A percentile compares a stretch with the other conserved stretches of the same genome.
phyloP scores from a whole-genome alignment of 2,113 vertebrate species.

The Silurus asotus region DNA sequence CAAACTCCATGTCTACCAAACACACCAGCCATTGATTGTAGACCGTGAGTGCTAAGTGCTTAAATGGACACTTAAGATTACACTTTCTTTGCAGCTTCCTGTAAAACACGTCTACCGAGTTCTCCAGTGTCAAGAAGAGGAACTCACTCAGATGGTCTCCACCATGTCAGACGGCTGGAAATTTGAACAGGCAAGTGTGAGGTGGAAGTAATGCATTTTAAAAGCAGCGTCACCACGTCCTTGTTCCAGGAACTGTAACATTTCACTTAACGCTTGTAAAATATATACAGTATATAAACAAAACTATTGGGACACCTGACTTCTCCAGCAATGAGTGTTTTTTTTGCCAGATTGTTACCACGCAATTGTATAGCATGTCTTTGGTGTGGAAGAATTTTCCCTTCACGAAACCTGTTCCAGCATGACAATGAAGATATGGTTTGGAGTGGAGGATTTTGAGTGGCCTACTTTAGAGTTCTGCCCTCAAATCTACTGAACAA shows the following conservation, averaged over 20 bases:
- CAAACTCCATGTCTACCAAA: neutral
- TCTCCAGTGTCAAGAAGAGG: conserved; percentile 97
- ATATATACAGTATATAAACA: too few relatives aligned
- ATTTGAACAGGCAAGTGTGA: conserved; percentile 85
- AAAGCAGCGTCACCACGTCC: neutral
- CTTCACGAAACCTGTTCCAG: too few relatives aligned
- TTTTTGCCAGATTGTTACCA: too few relatives aligned
- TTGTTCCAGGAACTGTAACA: neutral
- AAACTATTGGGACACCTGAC: too few relatives aligned
- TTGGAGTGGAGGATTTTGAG: too few relatives aligned
- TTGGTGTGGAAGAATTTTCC: too few relatives aligned
- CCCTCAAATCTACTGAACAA: too few relatives aligned
- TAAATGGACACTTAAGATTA: neutral
- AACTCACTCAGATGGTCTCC: conserved; percentile 98
- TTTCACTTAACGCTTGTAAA: neutral
- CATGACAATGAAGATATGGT: too few relatives aligned
- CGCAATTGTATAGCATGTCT: too few relatives aligned
- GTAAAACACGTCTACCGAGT: conserved; percentile 97
- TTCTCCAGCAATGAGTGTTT: too few relatives aligned
- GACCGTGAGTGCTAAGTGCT: neutral
- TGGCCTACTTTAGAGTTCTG: too few relatives aligned
- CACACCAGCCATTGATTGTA: neutral
- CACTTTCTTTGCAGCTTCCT: conserved; percentile 76
- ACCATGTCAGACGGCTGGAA: conserved; percentile 99
- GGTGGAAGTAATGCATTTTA: neutral